A percentile compares a stretch with the other conserved stretches of the same genome.
Conservation (phyloP, 2,797 vertebrate species). For the Onychomys leucogaster region DNA sequence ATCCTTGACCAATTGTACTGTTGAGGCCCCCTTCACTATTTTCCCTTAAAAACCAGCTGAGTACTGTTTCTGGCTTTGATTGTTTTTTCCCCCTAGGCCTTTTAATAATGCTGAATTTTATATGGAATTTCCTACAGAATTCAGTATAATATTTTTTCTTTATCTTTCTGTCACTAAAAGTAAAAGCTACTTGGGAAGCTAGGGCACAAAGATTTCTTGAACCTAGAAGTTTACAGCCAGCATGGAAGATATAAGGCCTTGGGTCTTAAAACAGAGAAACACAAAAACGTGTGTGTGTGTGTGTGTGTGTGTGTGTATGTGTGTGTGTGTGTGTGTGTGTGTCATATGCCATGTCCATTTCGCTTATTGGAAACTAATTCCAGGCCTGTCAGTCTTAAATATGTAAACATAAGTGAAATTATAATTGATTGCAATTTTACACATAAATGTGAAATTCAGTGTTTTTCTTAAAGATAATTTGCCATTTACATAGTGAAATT, state of each 20-base stretch:
- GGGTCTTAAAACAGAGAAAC: neutral
- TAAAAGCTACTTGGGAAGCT: neutral
- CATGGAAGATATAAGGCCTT: neutral
- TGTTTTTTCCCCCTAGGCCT: neutral
- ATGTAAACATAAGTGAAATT: constrained; percentile 31
- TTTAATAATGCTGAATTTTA: neutral
- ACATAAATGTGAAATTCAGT: neutral
- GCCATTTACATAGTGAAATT: constrained; percentile 52
- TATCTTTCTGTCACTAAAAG: neutral
- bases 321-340: neutral
- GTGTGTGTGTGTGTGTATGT: too few relatives aligned
- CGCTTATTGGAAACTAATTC: neutral
- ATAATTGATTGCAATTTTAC: neutral
- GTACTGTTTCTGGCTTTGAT: neutral
- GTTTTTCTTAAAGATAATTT: constrained; percentile 41
- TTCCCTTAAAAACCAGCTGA: neutral
- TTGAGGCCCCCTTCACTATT: neutral
- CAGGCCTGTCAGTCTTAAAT: neutral
- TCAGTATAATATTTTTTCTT: neutral
- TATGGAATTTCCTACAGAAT: neutral
- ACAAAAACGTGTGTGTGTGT: neutral
- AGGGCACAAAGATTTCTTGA: neutral
- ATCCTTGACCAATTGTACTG: neutral
- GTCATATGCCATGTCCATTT: neutral
- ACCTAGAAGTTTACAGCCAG: neutral